phyloP scores from a whole-genome alignment of 2,113 vertebrate genomes.

The Myanophis thanlyinensis region DNA sequence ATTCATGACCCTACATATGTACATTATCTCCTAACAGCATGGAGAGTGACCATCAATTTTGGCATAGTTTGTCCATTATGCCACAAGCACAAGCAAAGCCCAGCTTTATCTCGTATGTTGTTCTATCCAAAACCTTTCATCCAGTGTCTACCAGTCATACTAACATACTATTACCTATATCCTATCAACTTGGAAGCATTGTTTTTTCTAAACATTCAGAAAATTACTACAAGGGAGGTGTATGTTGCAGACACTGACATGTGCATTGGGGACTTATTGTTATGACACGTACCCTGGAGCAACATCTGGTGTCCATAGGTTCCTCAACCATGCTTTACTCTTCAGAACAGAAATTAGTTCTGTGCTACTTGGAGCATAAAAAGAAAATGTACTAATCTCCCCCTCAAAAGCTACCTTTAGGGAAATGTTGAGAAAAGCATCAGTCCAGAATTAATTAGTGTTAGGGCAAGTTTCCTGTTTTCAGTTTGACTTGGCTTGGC shows the following conservation, averaged over 20 bases:
- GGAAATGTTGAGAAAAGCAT: not conserved
- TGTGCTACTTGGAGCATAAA: not conserved
- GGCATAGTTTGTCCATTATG: not conserved
- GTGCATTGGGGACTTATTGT: not conserved
- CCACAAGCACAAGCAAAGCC: not conserved
- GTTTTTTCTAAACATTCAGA: not conserved
- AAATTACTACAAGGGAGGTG: not conserved
- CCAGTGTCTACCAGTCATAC: not conserved
- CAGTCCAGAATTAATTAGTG: not conserved
- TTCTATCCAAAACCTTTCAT: not conserved
- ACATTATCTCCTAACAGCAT: not conserved
- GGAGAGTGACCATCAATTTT: not conserved
- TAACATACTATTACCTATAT: not conserved
- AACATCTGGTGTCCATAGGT: not conserved
- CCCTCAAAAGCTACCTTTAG: not conserved
- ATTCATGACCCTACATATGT: not conserved
- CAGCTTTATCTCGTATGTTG: not conserved
- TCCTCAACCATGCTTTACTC: not conserved
- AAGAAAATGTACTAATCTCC: not conserved
- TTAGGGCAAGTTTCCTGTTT: not conserved
- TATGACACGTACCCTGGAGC: not conserved
- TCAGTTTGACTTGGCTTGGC: not conserved
- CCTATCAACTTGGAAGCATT: not conserved
- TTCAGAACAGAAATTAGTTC: not conserved
- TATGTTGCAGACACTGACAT: not conserved